Evolutionary conservation across 2,113 vertebrate species (phyloP).

Genomic region (Phrynosoma blainvillii): DNA sequence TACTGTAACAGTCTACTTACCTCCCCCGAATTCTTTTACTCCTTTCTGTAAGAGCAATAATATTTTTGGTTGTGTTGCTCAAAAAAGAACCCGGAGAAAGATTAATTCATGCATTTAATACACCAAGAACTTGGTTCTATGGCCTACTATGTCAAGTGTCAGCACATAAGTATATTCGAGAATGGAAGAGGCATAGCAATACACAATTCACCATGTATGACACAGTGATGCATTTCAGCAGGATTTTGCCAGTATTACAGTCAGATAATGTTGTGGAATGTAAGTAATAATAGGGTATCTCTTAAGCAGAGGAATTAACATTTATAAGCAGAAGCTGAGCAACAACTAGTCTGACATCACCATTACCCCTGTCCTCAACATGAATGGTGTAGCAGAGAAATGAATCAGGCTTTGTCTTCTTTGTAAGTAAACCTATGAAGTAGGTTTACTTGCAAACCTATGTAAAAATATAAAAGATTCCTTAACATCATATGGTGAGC

Average conservation of each 20-base stretch:
- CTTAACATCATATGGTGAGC: no score
- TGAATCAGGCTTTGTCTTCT: no score
- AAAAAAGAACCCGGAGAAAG: slow-evolving; percentile 24
- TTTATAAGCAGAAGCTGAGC: no score
- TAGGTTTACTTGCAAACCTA: no score
- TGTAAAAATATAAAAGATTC: no score
- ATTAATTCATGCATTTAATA: slow-evolving; percentile 6
- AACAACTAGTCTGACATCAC: no score
- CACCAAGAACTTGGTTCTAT: not conserved
- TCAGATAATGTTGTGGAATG: no score
- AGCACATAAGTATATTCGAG: not conserved
- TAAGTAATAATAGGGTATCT: no score
- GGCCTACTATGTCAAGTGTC: not conserved
- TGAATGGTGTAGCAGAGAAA: no score
- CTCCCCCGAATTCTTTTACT: not conserved
- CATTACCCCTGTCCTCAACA: no score
- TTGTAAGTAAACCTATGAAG: no score
- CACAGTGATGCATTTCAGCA: not conserved
- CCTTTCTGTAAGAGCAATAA: not conserved
- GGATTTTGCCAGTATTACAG: not conserved
- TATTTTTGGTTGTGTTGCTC: not conserved
- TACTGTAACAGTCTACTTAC: slow-evolving; percentile 14
- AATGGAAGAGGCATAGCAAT: not conserved
- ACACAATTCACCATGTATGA: not conserved
- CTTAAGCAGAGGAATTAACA: no score